Evolutionary conservation across 2,113 vertebrate species (phyloP).

Genomic region (Cynopterus brachyotis): DNA sequence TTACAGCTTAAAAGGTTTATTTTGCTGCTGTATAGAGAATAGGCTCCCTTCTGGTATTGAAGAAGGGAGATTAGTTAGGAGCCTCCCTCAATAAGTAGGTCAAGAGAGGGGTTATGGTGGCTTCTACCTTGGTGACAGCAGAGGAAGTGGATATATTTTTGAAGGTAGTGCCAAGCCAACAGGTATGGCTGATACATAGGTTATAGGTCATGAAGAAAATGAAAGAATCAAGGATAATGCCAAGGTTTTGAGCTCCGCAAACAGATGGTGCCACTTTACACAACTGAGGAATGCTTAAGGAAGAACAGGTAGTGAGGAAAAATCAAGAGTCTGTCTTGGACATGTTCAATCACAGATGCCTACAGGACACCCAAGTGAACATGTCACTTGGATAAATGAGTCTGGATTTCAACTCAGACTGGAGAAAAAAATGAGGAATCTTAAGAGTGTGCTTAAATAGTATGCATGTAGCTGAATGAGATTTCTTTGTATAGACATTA

Average conservation of each 20-base stretch:
- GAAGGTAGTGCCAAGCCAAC: neutral
- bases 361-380: neutral
- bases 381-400: neutral
- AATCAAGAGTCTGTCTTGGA: neutral
- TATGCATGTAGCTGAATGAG: neutral
- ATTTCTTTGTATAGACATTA: neutral
- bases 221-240: neutral
- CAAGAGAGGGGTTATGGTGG: neutral
- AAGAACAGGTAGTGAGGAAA: neutral
- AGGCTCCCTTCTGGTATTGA: neutral
- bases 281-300: neutral
- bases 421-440: neutral
- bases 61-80: neutral
- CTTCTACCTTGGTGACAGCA: neutral
- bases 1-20: neutral
- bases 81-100: neutral
- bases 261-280: neutral
- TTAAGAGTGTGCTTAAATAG: neutral
- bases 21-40: neutral
- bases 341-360: neutral
- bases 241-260: neutral
- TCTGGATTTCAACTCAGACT: constrained; percentile 34
- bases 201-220: neutral
- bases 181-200: neutral
- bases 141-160: neutral